Conservation (phyloP, 2,113 vertebrate species). For the Montifringilla adamsi region DNA sequence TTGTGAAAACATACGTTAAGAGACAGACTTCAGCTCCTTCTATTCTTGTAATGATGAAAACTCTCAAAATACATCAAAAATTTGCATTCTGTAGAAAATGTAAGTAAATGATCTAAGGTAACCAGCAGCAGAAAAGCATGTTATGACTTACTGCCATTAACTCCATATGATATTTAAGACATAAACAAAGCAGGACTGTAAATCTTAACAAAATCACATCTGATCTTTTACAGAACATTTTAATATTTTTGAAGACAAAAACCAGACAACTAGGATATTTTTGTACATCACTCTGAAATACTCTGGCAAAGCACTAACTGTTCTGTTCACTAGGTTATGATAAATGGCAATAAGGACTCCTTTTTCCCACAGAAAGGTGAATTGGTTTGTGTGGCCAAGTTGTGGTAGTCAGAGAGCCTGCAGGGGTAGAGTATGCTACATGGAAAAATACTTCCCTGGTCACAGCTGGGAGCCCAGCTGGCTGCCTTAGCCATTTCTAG, state of each 20-base stretch:
- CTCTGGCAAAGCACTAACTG: neutral
- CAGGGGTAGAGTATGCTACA: neutral
- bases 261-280: neutral
- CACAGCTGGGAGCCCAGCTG: neutral
- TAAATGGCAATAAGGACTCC: neutral
- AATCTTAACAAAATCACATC: neutral
- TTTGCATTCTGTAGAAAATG: neutral
- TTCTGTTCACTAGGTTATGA: neutral
- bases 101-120: neutral
- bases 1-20: slow-evolving; percentile 1
- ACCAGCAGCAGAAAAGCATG: neutral
- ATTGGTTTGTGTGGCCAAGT: neutral
- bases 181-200: neutral
- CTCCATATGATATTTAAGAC: neutral
- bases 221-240: neutral
- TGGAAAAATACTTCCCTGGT: neutral
- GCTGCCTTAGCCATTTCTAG: neutral
- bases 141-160: neutral
- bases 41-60: neutral
- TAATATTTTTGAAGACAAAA: neutral
- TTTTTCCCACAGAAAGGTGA: neutral
- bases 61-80: neutral
- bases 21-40: slow-evolving; percentile 1
- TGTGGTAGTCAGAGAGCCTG: neutral
- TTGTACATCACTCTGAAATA: neutral